Percentiles rank a stretch among this genome's conserved stretches.
Conservation (phyloP, 2,113 vertebrate genomes). For the Benitochromis conjunctus region DNA sequence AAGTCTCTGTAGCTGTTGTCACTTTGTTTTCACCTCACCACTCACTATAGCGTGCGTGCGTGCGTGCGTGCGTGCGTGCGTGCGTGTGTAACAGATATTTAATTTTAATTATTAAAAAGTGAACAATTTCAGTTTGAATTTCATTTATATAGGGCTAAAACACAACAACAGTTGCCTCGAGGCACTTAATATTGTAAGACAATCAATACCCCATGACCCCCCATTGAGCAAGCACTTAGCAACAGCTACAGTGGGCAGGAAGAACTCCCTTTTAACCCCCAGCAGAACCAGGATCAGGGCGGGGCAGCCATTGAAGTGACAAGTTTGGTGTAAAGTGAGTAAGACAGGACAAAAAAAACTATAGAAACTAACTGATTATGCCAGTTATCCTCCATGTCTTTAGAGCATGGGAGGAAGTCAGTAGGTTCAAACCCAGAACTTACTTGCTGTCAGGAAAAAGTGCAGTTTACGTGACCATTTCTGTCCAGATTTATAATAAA, state of each 20-base stretch:
- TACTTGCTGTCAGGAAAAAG: neutral
- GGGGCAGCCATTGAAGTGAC: fast-evolving
- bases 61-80: neutral
- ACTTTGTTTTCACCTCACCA: neutral
- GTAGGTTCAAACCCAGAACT: neutral
- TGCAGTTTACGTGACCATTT: neutral
- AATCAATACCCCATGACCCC: fast-evolving
- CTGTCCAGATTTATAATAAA: neutral
- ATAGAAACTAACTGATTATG: neutral
- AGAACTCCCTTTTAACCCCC: neutral
- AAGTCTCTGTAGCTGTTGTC: neutral
- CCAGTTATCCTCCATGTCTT: neutral
- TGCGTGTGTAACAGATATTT: neutral
- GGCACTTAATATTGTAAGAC: neutral
- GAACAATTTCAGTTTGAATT: neutral
- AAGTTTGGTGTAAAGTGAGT: neutral
- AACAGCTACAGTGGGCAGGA: neutral
- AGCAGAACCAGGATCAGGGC: fast-evolving
- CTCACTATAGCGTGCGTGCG: neutral
- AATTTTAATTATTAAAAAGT: fast-evolving
- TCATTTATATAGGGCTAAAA: neutral
- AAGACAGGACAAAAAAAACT: neutral
- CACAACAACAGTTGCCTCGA: neutral
- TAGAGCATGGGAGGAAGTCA: neutral
- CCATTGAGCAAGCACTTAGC: fast-evolving